A percentile compares a stretch with the other conserved stretches of the same genome.
phyloP scores from a whole-genome alignment of 2,888 invertebrate genomes.

The Nezara viridula region DNA sequence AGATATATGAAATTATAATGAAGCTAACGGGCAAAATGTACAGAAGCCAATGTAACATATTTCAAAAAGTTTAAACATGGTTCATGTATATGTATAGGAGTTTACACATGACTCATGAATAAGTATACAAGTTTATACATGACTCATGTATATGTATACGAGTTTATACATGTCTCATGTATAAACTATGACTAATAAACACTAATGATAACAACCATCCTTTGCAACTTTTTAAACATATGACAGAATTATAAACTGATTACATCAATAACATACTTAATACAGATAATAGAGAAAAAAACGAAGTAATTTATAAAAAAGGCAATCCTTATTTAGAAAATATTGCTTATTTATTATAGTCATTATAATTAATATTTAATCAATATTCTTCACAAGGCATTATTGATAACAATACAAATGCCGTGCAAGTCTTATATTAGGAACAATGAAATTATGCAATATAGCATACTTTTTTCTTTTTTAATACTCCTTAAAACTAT shows the following conservation, averaged over 20 bases:
- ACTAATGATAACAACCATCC: background rate
- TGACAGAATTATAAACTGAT: background rate
- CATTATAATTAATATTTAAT: background rate
- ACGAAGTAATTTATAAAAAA: background rate
- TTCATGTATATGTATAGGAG: background rate
- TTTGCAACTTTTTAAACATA: background rate
- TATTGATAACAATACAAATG: background rate
- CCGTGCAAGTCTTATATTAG: slow-evolving; percentile 43
- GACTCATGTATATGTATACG: too few species aligned
- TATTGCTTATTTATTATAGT: background rate
- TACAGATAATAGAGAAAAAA: background rate
- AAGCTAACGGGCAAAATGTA: background rate
- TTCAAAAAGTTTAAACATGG: background rate
- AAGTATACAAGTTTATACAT: too few species aligned
- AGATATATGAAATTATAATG: background rate
- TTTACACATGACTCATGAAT: too few species aligned
- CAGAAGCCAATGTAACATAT: background rate
- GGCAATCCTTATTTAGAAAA: background rate
- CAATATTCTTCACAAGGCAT: background rate
- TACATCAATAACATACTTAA: background rate
- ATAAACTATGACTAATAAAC: too few species aligned
- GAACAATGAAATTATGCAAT: slow-evolving; percentile 5
- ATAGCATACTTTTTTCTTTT: background rate
- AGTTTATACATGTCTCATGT: too few species aligned
- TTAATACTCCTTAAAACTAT: slow-evolving; percentile 1